A percentile compares a stretch with the other conserved stretches of the same genome.
Evolutionary conservation across 1,140 invertebrate genomes (phyloP).

Genomic region (Grapholita molesta): DNA sequence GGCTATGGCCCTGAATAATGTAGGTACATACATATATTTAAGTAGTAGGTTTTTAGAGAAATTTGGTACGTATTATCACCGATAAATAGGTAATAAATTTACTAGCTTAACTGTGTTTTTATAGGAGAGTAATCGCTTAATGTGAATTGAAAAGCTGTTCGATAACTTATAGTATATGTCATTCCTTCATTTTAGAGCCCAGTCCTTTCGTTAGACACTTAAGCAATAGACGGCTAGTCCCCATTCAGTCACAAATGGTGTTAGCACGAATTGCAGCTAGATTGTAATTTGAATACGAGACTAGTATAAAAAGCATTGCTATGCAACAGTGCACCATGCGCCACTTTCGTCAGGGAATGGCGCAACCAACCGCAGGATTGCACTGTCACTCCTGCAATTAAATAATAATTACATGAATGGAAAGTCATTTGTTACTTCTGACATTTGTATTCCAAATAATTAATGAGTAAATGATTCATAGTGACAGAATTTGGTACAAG

Average conservation of each 20-base stretch:
- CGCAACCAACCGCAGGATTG: not conserved
- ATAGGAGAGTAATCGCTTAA: too few relatives aligned
- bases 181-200: too few relatives aligned
- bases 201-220: not conserved
- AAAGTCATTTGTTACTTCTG: not conserved
- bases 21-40: too few relatives aligned
- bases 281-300: not conserved
- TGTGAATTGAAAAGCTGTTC: too few relatives aligned
- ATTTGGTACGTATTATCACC: too few relatives aligned
- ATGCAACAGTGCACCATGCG: not conserved
- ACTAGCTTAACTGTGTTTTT: too few relatives aligned
- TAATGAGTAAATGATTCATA: too few relatives aligned
- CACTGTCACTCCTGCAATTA: not conserved
- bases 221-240: not conserved
- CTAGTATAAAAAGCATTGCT: slow-evolving; percentile 6
- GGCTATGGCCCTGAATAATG: too few relatives aligned
- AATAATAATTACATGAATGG: not conserved
- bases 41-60: too few relatives aligned
- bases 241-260: not conserved
- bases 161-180: too few relatives aligned
- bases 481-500: too few relatives aligned
- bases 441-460: not conserved
- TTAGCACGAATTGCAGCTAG: not conserved
- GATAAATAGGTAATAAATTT: too few relatives aligned
- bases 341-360: not conserved